These are phyloP conservation scores for Acrocephalus kingi DNA, from an alignment of 2,113 vertebrate species.

Conservation along the genomic window DNA sequence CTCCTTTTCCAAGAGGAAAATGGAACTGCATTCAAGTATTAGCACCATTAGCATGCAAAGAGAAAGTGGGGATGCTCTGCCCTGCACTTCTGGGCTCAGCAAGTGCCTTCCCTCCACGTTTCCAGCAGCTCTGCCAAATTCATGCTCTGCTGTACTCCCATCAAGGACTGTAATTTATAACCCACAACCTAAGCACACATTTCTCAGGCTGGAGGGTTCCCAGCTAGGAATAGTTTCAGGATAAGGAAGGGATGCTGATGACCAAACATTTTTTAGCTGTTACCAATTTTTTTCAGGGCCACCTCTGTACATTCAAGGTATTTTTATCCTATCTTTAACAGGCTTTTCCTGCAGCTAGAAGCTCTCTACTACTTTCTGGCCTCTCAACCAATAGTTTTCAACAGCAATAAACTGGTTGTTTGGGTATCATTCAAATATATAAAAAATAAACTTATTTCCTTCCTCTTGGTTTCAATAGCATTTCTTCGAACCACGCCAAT, in stretches of 20 bases:
- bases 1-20: background rate
- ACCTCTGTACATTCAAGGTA: background rate
- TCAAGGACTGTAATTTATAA: background rate
- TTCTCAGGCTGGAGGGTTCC: background rate
- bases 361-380: background rate
- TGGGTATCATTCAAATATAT: background rate
- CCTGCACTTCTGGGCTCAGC: background rate
- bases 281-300: background rate
- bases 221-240: background rate
- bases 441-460: background rate
- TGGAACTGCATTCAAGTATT: background rate
- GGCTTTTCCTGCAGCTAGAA: background rate
- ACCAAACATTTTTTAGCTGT: background rate
- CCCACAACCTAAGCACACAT: background rate
- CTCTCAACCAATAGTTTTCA: background rate
- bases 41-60: accelerated
- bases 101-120: background rate
- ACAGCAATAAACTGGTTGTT: background rate
- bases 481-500: background rate
- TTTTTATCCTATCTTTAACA: background rate
- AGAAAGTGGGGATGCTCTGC: background rate
- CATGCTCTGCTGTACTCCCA: background rate
- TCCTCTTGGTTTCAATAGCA: background rate
- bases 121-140: background rate
- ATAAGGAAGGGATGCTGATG: background rate